Base-by-base conservation (phyloP, 2,797 vertebrate genomes). In the Pelochelys cantorii region DNA sequence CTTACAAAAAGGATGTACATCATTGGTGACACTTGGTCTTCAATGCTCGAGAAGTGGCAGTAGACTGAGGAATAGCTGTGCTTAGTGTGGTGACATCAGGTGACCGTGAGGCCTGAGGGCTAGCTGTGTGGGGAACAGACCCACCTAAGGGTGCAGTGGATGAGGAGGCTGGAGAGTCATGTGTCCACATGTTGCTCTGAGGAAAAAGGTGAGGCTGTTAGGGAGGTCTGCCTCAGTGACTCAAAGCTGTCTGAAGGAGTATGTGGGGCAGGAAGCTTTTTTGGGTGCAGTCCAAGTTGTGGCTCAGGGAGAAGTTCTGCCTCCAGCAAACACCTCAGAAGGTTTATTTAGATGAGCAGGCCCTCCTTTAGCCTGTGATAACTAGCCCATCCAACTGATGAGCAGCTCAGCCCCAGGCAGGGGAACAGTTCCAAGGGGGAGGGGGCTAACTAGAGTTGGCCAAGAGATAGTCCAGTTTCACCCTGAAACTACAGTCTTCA, bases 201-300 rank as follows among this genome's bases (percentile, higher is more conserved):
- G 37, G 23, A 8, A 34, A 68, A 68, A 68, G n/a, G 29, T 2
- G 4, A 68, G 62, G 8, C 15, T 20, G 31, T 15, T 31, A 65
- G 8, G 62, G 62, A 65, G 62, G 34, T 34, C n/a, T 34, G 31
- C 62, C 31, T 68, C 31, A 20, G 31, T 34, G 4, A 68, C 62
- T 31, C 62, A 20, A 20, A 68, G 17, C 60, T 65, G 62, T n/a
- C 60, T 18, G 31, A 55, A 84, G 48, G 56, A 42, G 53, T 42
- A 4, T 42, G 60, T 0, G 0, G 34, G 86, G 68, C 42, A 59
- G 55, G 68, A 79, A 27, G n/a, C 5, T 20, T 56, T 54, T 4
- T 57, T 57, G 25, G 13, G 3, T 80, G 22, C 0, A 3, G 13
- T 75, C 55, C 22, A 81, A 15, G 7, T 31, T 74, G 80, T 23